phyloP scores from a whole-genome alignment of 2,888 invertebrate species.

The Amaurobius ferox region DNA sequence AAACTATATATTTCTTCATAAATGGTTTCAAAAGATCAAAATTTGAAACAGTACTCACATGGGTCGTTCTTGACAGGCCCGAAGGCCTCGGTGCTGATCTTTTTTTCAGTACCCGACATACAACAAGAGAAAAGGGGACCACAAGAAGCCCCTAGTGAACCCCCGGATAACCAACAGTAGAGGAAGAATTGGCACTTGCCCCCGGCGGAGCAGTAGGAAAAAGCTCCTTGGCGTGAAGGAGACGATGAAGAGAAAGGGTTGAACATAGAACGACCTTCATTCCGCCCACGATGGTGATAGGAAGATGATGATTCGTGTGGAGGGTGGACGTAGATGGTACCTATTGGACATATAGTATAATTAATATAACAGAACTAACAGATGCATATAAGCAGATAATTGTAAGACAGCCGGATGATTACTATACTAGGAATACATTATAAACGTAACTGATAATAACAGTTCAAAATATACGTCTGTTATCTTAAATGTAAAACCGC shows the following conservation, averaged over 20 bases:
- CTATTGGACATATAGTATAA: background rate
- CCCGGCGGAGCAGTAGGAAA: constrained; percentile 72
- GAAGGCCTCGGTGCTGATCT: constrained; percentile 80
- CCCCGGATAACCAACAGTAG: constrained; percentile 74
- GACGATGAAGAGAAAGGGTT: constrained; percentile 19
- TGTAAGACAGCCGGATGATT: too few relatives aligned
- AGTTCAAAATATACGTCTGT: too few relatives aligned
- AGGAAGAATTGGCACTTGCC: constrained; percentile 74
- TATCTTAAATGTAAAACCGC: too few relatives aligned
- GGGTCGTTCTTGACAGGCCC: constrained; percentile 88
- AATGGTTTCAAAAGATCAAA: background rate
- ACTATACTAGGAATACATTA: too few relatives aligned
- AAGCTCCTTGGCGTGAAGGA: constrained; percentile 43
- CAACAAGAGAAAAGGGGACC: constrained; percentile 75
- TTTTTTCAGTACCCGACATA: constrained; percentile 68
- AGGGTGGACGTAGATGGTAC: constrained; percentile 60
- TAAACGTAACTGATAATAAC: too few relatives aligned
- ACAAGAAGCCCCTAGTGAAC: constrained; percentile 74
- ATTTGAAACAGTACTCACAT: constrained; percentile 81
- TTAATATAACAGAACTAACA: background rate
- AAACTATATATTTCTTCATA: too few relatives aligned
- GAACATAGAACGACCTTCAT: constrained; percentile 25
- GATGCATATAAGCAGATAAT: too few relatives aligned
- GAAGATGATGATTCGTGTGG: constrained; percentile 14
- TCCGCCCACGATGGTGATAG: background rate